Conservation (phyloP, 2,113 vertebrate species). For the Neolamprologus tretocephalus region DNA sequence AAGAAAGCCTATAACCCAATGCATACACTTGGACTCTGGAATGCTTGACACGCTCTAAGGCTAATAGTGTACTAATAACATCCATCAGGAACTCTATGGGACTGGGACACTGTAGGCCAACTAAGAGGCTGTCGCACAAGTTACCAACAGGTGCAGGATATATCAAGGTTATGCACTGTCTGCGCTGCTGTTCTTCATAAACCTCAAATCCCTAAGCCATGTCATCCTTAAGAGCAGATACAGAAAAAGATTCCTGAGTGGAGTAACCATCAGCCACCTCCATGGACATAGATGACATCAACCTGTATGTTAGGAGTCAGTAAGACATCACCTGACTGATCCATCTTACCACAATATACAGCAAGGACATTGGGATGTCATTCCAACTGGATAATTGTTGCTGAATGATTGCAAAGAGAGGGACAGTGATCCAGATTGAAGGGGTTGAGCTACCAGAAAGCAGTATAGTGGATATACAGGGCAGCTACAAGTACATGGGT, state of each 20-base stretch:
- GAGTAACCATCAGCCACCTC: neutral
- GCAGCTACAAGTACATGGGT: neutral
- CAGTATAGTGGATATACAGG: neutral
- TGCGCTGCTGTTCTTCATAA: neutral
- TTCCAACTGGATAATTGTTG: neutral
- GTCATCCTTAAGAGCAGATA: neutral
- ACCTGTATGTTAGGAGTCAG: neutral
- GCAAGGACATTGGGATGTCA: neutral
- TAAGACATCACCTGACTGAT: neutral
- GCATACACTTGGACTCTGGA: neutral
- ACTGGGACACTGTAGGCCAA: neutral
- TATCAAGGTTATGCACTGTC: neutral
- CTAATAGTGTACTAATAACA: neutral
- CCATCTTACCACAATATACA: neutral
- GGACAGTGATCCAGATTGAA: neutral
- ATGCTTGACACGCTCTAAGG: neutral
- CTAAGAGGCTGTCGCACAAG: neutral
- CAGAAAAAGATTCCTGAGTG: neutral
- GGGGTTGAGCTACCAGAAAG: neutral
- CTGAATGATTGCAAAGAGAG: neutral
- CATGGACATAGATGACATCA: neutral
- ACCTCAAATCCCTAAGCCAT: neutral
- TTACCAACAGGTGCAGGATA: neutral
- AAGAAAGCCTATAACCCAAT: neutral
- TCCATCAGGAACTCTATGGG: neutral